Evolutionary conservation across 2,797 vertebrate genomes (phyloP).

Genomic region (Lepus townsendii): DNA sequence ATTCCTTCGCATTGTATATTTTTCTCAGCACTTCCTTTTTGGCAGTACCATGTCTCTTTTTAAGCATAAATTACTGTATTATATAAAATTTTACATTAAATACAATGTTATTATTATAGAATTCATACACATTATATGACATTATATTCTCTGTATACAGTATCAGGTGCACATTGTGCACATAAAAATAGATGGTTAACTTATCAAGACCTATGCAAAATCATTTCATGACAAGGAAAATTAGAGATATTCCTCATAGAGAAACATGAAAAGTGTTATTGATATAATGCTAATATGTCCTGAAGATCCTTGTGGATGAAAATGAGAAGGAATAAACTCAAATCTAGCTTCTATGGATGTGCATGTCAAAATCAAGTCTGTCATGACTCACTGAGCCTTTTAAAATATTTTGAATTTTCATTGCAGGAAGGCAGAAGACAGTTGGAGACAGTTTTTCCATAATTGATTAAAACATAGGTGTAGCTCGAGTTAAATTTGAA

Average conservation of each 20-base stretch:
- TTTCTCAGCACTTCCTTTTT: background rate
- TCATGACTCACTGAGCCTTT: background rate
- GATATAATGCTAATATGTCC: background rate
- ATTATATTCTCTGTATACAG: background rate
- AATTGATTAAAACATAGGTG: background rate
- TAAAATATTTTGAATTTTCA: too few species aligned
- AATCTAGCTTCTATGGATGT: background rate
- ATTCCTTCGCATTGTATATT: background rate
- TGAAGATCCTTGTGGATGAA: background rate
- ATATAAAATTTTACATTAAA: background rate
- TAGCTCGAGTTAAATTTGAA: background rate
- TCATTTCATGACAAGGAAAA: slow-evolving; percentile 4
- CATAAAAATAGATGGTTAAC: background rate
- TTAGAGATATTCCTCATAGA: background rate
- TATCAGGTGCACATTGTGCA: background rate
- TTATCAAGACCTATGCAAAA: background rate
- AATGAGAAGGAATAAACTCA: background rate
- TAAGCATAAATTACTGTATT: background rate
- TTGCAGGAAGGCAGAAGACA: too few species aligned
- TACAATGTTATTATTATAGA: background rate
- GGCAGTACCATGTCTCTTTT: background rate
- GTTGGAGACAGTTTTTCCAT: too few species aligned
- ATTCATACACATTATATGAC: background rate
- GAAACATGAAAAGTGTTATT: background rate
- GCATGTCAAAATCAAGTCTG: slow-evolving; percentile 41